A percentile compares a stretch with the other conserved stretches of the same genome.
Conservation (phyloP, 2,113 vertebrate species). For the Siphamia tubifer region DNA sequence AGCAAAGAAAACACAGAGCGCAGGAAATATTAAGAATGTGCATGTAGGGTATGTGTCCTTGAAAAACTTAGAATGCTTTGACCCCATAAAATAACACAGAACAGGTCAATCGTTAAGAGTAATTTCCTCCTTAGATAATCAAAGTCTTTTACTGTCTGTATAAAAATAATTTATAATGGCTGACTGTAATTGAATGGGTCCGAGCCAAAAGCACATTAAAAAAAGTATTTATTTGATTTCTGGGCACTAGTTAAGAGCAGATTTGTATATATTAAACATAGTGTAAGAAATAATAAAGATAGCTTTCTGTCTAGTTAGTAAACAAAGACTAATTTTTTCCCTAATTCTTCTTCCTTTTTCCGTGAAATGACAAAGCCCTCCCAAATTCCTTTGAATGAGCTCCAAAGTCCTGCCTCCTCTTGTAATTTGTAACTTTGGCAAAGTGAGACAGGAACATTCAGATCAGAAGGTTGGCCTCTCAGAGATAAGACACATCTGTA, state of each 20-base stretch:
- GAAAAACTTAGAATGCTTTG: background rate
- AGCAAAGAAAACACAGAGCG: background rate
- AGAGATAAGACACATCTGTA: constrained; percentile 63
- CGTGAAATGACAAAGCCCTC: constrained; percentile 14
- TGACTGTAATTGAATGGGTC: constrained; percentile 2
- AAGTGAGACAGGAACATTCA: constrained; percentile 32
- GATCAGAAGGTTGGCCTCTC: constrained; percentile 33
- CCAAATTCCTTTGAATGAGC: constrained; percentile 39
- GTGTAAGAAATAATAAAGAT: background rate
- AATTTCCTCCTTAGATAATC: constrained; percentile 36
- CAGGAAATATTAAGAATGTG: constrained; percentile 4
- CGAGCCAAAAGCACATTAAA: constrained; percentile 12
- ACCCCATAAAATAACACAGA: constrained; percentile 13
- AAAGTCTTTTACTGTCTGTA: constrained; percentile 33
- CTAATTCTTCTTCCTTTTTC: background rate
- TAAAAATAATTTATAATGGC: constrained; percentile 23
- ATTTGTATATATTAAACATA: no score
- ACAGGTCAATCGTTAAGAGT: background rate
- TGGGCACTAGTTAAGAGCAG: background rate
- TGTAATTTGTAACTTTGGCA: constrained; percentile 57
- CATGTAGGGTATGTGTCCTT: background rate
- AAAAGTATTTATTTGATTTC: background rate
- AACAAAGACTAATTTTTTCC: background rate
- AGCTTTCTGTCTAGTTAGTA: background rate
- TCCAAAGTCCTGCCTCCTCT: constrained; percentile 27